phyloP scores from a whole-genome alignment of 2,113 vertebrate species.

The Prionailurus bengalensis region DNA sequence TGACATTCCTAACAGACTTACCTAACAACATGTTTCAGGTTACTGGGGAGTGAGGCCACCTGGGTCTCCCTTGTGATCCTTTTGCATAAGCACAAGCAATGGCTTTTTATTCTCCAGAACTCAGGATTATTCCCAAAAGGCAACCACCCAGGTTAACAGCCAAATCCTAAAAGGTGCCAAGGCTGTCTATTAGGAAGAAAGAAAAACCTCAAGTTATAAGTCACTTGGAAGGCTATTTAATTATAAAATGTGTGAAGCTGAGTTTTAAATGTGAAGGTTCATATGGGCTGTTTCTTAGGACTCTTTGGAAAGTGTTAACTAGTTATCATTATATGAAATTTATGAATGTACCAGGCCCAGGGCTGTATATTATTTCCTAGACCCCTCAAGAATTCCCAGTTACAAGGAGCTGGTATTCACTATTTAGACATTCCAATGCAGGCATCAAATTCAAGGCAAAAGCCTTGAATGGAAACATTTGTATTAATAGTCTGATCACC shows the following conservation, averaged over 20 bases:
- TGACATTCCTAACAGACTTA: background rate
- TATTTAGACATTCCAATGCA: background rate
- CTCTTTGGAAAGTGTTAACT: conserved; percentile 66
- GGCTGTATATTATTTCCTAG: conserved; percentile 37
- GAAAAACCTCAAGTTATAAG: conserved; percentile 52
- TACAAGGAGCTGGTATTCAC: background rate
- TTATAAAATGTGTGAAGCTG: conserved; percentile 69
- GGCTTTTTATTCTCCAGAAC: conserved; percentile 52
- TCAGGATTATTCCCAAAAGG: conserved; percentile 40
- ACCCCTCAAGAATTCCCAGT: background rate
- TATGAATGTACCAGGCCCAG: conserved; percentile 15
- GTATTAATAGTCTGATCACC: background rate
- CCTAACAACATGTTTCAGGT: background rate
- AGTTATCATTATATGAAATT: conserved; percentile 59
- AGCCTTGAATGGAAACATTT: background rate
- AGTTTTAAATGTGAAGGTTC: conserved; percentile 62
- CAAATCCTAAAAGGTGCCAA: conserved; percentile 59
- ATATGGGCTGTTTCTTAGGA: conserved; percentile 17
- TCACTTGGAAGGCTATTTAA: conserved; percentile 69
- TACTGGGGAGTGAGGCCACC: background rate
- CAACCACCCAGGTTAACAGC: conserved; percentile 60
- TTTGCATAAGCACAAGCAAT: background rate
- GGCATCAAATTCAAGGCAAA: conserved; percentile 17
- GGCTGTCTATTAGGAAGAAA: conserved; percentile 33
- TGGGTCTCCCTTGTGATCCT: background rate